Evolutionary conservation across 2,888 invertebrate species (phyloP).

Genomic region (Harpalus rubripes): DNA sequence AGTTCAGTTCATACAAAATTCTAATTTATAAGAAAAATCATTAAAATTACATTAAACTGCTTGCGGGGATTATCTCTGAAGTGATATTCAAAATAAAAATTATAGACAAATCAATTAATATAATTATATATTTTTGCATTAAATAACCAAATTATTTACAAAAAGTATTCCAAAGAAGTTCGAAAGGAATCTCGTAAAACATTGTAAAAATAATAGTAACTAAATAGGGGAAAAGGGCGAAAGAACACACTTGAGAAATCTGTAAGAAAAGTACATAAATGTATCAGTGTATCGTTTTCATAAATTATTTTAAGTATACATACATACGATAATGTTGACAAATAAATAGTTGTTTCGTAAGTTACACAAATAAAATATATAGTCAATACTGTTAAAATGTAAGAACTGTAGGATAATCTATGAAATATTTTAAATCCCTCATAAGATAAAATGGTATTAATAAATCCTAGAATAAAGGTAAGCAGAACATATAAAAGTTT

Average conservation of each 20-base stretch:
- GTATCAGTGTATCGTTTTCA: background rate
- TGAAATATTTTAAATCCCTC: slow-evolving; percentile 69
- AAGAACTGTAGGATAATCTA: slow-evolving; percentile 18
- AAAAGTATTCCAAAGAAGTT: slow-evolving; percentile 28
- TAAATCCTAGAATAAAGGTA: slow-evolving; percentile 74
- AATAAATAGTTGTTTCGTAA: slow-evolving; percentile 12
- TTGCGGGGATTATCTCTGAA: too few species aligned
- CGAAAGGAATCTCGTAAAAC: slow-evolving; percentile 44
- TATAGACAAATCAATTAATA: too few species aligned
- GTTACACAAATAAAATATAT: slow-evolving; percentile 27
- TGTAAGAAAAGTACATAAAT: slow-evolving; percentile 19
- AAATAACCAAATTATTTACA: background rate
- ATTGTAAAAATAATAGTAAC: slow-evolving; percentile 8
- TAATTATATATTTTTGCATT: background rate
- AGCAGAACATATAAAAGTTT: slow-evolving; percentile 27
- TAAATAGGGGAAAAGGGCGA: background rate
- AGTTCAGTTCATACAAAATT: too few species aligned
- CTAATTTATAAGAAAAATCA: too few species aligned
- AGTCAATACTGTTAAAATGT: slow-evolving; percentile 25
- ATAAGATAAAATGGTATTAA: slow-evolving; percentile 76
- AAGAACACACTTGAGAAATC: slow-evolving; percentile 30
- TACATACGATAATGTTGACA: slow-evolving; percentile 44
- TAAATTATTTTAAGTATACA: background rate
- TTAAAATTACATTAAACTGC: too few species aligned
- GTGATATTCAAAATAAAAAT: too few species aligned